Base-by-base conservation (phyloP, 64 coral and sea anemone genomes). In the Trachythela sp. region DNA sequence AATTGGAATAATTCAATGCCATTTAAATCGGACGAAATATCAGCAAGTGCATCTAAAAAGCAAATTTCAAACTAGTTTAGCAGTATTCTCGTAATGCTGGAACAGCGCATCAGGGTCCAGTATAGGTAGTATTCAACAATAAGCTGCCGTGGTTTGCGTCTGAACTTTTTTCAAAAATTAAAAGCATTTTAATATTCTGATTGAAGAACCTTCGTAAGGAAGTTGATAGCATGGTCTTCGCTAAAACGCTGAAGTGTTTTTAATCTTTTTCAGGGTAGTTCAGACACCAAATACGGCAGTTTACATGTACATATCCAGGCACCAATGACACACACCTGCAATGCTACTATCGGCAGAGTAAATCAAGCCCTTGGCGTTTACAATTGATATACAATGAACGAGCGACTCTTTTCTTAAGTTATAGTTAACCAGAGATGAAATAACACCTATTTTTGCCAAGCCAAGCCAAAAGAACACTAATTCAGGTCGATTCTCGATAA, bases 401-500 rank as follows among this genome's bases (percentile, higher is more conserved):
- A 94, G 60, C 49, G 93, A 91, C 58, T 97, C 90, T 0, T 85
- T 37, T 13, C 86, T 85, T 37, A 97, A 77, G 39, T 92, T 97
- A 40, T 49, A 86, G 54, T 97, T 97, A 31, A 97, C 94, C 17
- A 92, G 88, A 18, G 90, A 84, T 29, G 95, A 90, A 39, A 97
- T 41, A 4, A 97, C 95, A 70, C 95, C 95, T 89, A 97, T 94
- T 86, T 97, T 94, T 22, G 86, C 56, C 34, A 94, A 85, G 32
- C 93, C 93, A 83, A 94, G 80, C 93, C 93, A 94, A 48, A 89
- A 58, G 32, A 83, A 91, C 31, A 94, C 83, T 56, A 87, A 91
- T 29, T 94, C 89, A 31, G 95, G 95, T 8, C 67, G 86, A 58
- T 88, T 89, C 67, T 97, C 92, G 76, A 97, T 87, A 18, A 94